Evolutionary conservation across 2,888 invertebrate genomes (phyloP).

Genomic region (Iphiclides podalirius): DNA sequence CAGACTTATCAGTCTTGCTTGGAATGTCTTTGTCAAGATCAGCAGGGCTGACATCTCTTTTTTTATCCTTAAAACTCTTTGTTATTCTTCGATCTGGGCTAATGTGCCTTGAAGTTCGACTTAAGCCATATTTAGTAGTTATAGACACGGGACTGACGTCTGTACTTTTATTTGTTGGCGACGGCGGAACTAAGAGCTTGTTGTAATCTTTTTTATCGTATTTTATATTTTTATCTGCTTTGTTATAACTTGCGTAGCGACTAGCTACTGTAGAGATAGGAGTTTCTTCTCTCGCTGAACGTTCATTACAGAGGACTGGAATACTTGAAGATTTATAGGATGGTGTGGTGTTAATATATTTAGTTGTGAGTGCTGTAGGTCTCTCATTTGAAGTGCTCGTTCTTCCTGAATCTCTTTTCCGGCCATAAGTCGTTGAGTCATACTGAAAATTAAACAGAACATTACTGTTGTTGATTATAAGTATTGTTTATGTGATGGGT

Average conservation of each 20-base stretch:
- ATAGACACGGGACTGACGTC: constrained; percentile 79
- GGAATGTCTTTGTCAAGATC: constrained; percentile 79
- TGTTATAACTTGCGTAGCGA: constrained; percentile 63
- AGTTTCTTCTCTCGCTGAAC: constrained; percentile 61
- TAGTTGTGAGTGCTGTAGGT: constrained; percentile 69
- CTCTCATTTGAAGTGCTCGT: constrained; percentile 49
- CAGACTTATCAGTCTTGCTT: constrained; percentile 77
- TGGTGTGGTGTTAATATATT: constrained; percentile 62
- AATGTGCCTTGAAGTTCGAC: constrained; percentile 64
- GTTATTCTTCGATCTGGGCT: constrained; percentile 70
- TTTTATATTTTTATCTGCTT: constrained; percentile 47
- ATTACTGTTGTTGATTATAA: too few species aligned
- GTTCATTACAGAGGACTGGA: constrained; percentile 59
- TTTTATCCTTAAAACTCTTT: constrained; percentile 64
- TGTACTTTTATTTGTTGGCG: constrained; percentile 63
- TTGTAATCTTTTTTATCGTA: constrained; percentile 76
- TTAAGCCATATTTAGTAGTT: constrained; percentile 62
- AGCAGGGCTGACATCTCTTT: constrained; percentile 79
- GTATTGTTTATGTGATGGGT: too few species aligned
- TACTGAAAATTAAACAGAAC: constrained; percentile 54
- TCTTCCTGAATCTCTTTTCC: constrained; percentile 55
- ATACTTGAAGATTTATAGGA: constrained; percentile 74
- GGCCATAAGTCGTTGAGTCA: constrained; percentile 62
- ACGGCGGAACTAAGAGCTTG: constrained; percentile 55
- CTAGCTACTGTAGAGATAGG: constrained; percentile 65